These are phyloP conservation scores for Pollenia griseotomentosa DNA, from an alignment of 2,888 invertebrate genomes.

Conservation along the genomic window DNA sequence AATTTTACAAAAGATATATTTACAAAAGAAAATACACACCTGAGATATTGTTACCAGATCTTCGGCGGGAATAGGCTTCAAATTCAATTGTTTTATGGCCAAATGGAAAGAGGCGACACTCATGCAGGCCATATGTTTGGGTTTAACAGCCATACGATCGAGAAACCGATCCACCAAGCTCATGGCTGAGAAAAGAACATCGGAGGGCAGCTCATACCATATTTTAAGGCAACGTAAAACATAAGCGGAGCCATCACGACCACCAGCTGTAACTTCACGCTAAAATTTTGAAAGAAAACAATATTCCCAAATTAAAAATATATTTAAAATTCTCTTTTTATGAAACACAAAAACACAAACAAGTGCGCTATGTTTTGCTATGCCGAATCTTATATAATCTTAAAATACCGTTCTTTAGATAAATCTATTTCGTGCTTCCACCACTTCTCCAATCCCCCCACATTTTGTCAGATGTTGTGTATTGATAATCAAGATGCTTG, in stretches of 20 bases:
- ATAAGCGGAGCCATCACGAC: constrained; percentile 92
- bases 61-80: constrained; percentile 86
- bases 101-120: constrained; percentile 94
- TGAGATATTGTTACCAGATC: constrained; percentile 88
- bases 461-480: no score
- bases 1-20: neutral
- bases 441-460: no score
- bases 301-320: neutral
- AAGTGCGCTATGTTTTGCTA: no score
- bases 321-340: no score
- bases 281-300: constrained; percentile 59
- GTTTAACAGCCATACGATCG: constrained; percentile 91
- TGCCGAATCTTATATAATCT: no score
- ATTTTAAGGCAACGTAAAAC: constrained; percentile 92
- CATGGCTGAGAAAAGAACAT: constrained; percentile 91
- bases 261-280: constrained; percentile 90
- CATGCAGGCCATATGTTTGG: constrained; percentile 94
- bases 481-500: no score
- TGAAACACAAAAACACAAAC: no score
- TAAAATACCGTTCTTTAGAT: no score
- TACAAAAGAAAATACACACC: constrained; percentile 76
- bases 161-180: constrained; percentile 92
- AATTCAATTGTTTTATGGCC: constrained; percentile 88
- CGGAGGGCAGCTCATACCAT: constrained; percentile 93
- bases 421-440: no score